phyloP scores from a whole-genome alignment of 2,888 invertebrate species.

The Euspilapteryx auroguttella region DNA sequence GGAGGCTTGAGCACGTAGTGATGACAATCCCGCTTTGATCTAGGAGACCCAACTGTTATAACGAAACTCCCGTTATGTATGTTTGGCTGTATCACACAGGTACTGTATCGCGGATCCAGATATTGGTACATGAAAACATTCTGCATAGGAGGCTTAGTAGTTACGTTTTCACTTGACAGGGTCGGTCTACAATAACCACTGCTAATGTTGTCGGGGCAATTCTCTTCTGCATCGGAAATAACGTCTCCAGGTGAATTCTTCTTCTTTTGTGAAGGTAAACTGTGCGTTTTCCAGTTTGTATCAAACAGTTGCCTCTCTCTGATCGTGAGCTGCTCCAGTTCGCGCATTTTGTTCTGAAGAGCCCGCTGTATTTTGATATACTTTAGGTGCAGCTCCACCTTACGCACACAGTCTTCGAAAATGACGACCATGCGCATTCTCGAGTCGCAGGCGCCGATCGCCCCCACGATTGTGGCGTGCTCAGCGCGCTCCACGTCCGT shows the following conservation, averaged over 20 bases:
- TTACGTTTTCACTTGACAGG: constrained; percentile 79
- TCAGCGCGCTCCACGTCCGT: constrained; percentile 93
- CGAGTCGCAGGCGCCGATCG: constrained; percentile 86
- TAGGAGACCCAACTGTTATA: constrained; percentile 69
- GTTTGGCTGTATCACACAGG: constrained; percentile 70
- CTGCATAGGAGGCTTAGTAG: constrained; percentile 44
- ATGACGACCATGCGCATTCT: constrained; percentile 95
- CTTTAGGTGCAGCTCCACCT: constrained; percentile 90
- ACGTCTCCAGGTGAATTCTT: constrained; percentile 60
- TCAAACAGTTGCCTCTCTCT: constrained; percentile 82
- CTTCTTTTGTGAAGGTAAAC: constrained; percentile 83
- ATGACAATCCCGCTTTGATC: constrained; percentile 67
- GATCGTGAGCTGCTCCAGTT: constrained; percentile 78
- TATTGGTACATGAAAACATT: constrained; percentile 67
- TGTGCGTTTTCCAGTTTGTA: constrained; percentile 89
- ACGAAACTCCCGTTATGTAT: constrained; percentile 70
- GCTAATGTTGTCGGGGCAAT: constrained; percentile 47
- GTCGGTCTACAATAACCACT: constrained; percentile 74
- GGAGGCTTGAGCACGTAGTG: constrained; percentile 66
- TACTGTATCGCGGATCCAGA: constrained; percentile 70
- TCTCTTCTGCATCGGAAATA: constrained; percentile 39
- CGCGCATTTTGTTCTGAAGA: constrained; percentile 81
- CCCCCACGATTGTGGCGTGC: constrained; percentile 89
- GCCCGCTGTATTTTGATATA: constrained; percentile 87
- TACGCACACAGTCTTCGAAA: constrained; percentile 94